phyloP scores from a whole-genome alignment of 2,888 invertebrate species.

The Seira ritae region DNA sequence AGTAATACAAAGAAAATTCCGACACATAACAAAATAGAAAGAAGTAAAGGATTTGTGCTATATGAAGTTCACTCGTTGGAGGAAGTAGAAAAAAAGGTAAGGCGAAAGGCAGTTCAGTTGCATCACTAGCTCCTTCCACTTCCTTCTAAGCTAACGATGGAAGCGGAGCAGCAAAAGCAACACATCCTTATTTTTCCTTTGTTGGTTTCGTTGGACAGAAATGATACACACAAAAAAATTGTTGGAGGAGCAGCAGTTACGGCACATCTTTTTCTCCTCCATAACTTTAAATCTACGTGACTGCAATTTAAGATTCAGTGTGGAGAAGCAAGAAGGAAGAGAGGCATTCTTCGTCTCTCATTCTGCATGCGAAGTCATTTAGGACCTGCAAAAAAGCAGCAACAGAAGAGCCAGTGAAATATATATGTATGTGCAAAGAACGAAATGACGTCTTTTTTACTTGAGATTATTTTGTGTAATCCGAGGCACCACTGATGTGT shows the following conservation, averaged over 20 bases:
- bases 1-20: slow-evolving; percentile 58
- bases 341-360: not conserved
- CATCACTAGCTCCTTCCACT: no score
- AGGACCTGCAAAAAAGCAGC: slow-evolving; percentile 9
- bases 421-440: slow-evolving; percentile 32
- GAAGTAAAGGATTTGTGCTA: not conserved
- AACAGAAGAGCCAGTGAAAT: no score
- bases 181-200: no score
- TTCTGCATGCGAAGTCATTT: slow-evolving; percentile 43
- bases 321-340: slow-evolving; percentile 18
- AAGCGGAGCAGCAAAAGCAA: no score
- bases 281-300: slow-evolving; percentile 64
- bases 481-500: slow-evolving; percentile 8
- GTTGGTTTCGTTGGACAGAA: no score
- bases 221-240: not conserved
- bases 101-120: no score
- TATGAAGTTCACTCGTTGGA: no score
- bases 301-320: slow-evolving; percentile 56
- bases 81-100: no score
- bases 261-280: slow-evolving; percentile 58
- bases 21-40: slow-evolving; percentile 45
- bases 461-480: slow-evolving; percentile 6
- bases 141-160: no score
- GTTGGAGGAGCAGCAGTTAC: slow-evolving; percentile 40
- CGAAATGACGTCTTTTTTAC: slow-evolving; percentile 47